These are phyloP conservation scores for Notodonta dromedarius DNA, from an alignment of 2,888 invertebrate species.

Conservation along the genomic window DNA sequence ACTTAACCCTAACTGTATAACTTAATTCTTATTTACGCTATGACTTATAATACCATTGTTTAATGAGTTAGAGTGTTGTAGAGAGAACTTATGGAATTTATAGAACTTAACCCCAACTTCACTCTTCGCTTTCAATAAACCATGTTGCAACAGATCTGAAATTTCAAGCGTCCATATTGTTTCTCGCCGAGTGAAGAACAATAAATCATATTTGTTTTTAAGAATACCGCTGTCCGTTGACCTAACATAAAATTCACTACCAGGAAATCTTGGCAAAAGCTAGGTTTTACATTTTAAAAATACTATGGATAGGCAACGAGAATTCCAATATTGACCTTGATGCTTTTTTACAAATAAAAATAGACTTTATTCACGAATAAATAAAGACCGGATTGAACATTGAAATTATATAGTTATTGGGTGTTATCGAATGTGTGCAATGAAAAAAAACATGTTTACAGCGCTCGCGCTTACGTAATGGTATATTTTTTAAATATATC, in stretches of 20 bases:
- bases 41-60: no score
- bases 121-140: no score
- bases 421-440: conserved; percentile 37
- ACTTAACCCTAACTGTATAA: no score
- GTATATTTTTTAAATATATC: conserved; percentile 56
- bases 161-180: neutral
- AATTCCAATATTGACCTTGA: conserved; percentile 32
- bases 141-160: no score
- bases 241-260: neutral
- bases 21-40: no score
- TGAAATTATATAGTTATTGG: conserved; percentile 11
- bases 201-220: conserved; percentile 10
- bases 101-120: no score
- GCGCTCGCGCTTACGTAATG: conserved; percentile 43
- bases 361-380: neutral
- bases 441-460: conserved; percentile 59
- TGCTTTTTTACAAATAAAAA: neutral
- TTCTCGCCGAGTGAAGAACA: conserved; percentile 14
- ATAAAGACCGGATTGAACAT: neutral
- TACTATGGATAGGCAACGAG: conserved; percentile 15
- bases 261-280: conserved; percentile 5
- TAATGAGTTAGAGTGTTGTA: no score
- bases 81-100: no score
- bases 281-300: conserved; percentile 11
- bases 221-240: neutral